Conservation (phyloP, 2,888 invertebrate genomes). For the Theretra japonica region DNA sequence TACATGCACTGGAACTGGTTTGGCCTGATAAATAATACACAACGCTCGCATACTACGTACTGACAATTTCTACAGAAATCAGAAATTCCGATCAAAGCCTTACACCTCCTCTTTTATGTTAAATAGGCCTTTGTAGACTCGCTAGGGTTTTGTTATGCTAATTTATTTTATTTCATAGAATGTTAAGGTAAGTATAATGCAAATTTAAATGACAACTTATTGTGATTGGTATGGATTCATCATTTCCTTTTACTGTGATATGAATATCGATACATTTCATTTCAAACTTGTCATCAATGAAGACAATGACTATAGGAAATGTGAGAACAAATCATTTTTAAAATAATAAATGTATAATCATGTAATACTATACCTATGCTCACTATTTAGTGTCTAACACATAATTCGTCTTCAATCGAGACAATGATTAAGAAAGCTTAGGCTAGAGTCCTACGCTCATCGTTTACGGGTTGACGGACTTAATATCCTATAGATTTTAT, state of each 20-base stretch:
- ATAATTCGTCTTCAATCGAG: too few relatives aligned
- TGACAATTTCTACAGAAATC: conserved; percentile 61
- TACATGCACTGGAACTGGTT: conserved; percentile 59
- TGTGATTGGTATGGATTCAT: conserved; percentile 21
- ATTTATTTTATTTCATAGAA: conserved; percentile 19
- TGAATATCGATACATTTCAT: neutral
- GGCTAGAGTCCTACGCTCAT: too few relatives aligned
- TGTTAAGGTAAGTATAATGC: conserved; percentile 23
- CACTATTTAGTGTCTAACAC: too few relatives aligned
- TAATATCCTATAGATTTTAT: too few relatives aligned
- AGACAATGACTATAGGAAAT: too few relatives aligned
- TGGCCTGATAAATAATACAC: conserved; percentile 36
- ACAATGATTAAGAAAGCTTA: too few relatives aligned
- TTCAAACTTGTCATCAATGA: neutral
- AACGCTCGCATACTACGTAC: conserved; percentile 46
- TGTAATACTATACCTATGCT: too few relatives aligned
- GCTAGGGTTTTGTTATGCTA: conserved; percentile 15
- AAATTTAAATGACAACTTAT: conserved; percentile 42
- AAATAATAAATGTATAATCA: too few relatives aligned
- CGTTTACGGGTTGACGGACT: too few relatives aligned
- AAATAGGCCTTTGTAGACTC: conserved; percentile 18
- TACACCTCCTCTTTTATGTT: conserved; percentile 25
- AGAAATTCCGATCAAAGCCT: conserved; percentile 63
- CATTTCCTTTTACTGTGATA: neutral
- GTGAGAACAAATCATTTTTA: too few relatives aligned